Conservation (phyloP, 2,888 invertebrate genomes). For the Oxyteleia sp. region DNA sequence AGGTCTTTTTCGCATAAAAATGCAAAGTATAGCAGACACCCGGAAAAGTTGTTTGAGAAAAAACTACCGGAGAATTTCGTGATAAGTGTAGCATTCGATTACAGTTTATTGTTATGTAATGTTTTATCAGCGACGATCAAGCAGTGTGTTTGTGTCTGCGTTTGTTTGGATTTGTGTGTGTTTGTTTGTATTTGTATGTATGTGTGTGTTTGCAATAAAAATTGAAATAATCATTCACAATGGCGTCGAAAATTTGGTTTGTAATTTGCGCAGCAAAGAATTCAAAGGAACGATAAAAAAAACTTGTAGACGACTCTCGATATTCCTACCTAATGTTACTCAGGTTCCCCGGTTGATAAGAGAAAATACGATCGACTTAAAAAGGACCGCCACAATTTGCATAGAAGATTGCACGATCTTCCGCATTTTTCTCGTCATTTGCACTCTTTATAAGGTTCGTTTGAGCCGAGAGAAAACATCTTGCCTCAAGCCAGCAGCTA, state of each 20-base stretch:
- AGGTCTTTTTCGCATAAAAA: conserved; percentile 54
- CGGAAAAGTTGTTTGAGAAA: conserved; percentile 12
- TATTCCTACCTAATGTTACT: conserved; percentile 21
- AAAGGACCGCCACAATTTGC: neutral
- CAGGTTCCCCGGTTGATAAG: conserved; percentile 23
- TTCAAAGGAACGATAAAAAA: conserved; percentile 1
- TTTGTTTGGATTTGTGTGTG: no score
- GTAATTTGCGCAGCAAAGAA: conserved; percentile 9
- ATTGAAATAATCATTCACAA: conserved; percentile 6
- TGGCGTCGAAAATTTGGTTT: neutral
- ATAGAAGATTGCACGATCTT: conserved; percentile 16
- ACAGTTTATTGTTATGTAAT: conserved; percentile 4
- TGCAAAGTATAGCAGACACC: conserved; percentile 37
- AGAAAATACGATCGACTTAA: conserved; percentile 23
- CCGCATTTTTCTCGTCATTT: conserved; percentile 29
- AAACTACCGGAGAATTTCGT: conserved; percentile 1
- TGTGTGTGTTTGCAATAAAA: neutral
- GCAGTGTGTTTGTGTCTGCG: no score
- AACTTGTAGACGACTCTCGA: no score
- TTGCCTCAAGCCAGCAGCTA: neutral
- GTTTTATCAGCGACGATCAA: neutral
- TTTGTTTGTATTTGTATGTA: no score
- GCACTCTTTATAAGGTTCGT: conserved; percentile 1
- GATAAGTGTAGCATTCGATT: conserved; percentile 30
- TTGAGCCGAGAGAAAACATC: neutral